phyloP scores from a whole-genome alignment of 2,888 invertebrate species.

The Melanchra persicariae region DNA sequence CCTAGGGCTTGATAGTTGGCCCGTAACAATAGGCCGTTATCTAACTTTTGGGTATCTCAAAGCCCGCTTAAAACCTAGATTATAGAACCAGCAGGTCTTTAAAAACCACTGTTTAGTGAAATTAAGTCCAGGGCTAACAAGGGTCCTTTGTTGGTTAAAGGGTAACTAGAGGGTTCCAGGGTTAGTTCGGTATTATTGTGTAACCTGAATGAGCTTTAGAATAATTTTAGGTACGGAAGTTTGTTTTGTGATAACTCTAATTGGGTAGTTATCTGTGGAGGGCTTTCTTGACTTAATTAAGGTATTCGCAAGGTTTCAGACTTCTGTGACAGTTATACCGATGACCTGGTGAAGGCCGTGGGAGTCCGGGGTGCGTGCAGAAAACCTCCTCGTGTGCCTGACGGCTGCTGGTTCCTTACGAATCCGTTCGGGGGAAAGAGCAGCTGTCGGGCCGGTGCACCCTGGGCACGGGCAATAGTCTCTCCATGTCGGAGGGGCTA shows the following conservation, averaged over 20 bases:
- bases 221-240: neutral
- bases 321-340: too few species aligned
- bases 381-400: too few species aligned
- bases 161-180: neutral
- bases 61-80: slow-evolving; percentile 6
- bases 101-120: slow-evolving; percentile 17
- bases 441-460: too few species aligned
- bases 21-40: slow-evolving; percentile 12
- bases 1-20: neutral
- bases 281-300: neutral
- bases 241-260: slow-evolving; percentile 10
- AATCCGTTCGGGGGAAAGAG: too few species aligned
- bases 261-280: neutral
- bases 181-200: neutral
- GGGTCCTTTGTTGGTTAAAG: slow-evolving; percentile 16
- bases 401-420: too few species aligned
- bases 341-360: too few species aligned
- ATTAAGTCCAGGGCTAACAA: slow-evolving; percentile 18
- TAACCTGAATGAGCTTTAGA: neutral
- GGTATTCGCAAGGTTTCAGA: neutral
- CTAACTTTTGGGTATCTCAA: neutral
- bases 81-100: slow-evolving; percentile 1
- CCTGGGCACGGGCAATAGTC: too few species aligned
- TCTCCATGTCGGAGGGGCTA: too few species aligned
- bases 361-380: too few species aligned